Base-by-base conservation (phyloP, 2,113 vertebrate species). In the Bujurquina vittata region DNA sequence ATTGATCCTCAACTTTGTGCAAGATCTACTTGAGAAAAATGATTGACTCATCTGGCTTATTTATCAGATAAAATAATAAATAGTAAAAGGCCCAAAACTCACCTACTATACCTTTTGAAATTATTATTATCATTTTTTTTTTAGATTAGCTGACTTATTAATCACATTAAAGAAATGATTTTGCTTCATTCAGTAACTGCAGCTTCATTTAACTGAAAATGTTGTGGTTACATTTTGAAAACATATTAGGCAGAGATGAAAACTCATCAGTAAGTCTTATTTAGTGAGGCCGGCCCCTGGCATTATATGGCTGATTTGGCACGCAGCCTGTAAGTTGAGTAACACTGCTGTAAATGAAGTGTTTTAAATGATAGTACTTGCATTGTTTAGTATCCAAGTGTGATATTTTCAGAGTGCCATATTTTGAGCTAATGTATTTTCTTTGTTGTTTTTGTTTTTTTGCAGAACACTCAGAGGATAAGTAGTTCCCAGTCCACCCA, bases 381-480 rank as follows among this genome's bases (percentile, higher is more conserved):
- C 67, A 54, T 26, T 72, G 67, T 31, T 72, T 72, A 72, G 67
- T 7, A 72, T 72, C 67, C 46, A 72, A 72, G 67, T 72, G 67
- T 33, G 67, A 72, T 72, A n/a, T 54, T 23, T 73, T 69, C 17
- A 43, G 5, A 33, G 4, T 72, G 10, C 4, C 61, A 11, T 26
- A 11, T 29, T 83, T 74, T 57, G 3, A 6, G 23, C 14, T 82
- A 15, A 84, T 73, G 31, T 10, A 49, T 49, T 79, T 75, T 84
- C 14, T 84, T 18, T 80, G 12, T 62, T 69, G 7, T 80, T 26
- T 76, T 58, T 69, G 58, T 82, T 93, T 67, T 93, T 84, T 86
- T 94, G 12, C 95, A 99, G 98, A 98, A 97, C 73, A 95, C 97
- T 85, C 98, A 99, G 52, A 96, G 98, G 96, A 97, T 99, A 95